Base-by-base conservation (phyloP, 2,797 vertebrate species). In the Crocodylus rhombifer region DNA sequence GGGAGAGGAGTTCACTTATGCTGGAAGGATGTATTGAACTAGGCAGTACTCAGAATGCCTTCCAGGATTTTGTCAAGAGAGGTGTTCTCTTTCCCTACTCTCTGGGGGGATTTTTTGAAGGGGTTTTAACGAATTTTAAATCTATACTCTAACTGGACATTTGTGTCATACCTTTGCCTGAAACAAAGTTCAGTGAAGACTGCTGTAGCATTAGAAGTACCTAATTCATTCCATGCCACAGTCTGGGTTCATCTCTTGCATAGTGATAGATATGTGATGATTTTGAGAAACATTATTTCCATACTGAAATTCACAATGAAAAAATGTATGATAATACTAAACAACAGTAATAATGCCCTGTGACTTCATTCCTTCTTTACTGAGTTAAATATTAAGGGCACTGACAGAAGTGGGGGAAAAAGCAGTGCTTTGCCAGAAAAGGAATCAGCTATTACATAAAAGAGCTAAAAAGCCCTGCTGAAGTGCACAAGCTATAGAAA, bases 211-310 rank as follows among this genome's bases (percentile, higher is more conserved):
- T 88, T 74, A 76, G 10, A 60, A 86, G 60, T 69, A 7, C 28
- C 81, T 80, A 61, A 51, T 11, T 80, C 36, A 73, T 14, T 8
- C 36, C 7, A 8, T 77, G 17, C 9, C 63, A 65, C 16, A 21
- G 2, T 42, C 77, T 67, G 42, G 4, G 92, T 51, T 7, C 25
- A 74, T 7, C 16, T 21, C 5, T 89, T 36, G 28, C 17, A 21
- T 28, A 79, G 51, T 36, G n/a, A 1, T 69, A 7, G 14, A 21
- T 1, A 0, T 57, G 4, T 18, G 76, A 77, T 1, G 82, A 2
- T 64, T 77, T 42, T 18, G 58, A 71, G 18, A 17, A 87, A 73
- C 0, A 2, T 4, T 0, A 2, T 25, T 78, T 75, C 78, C 12
- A 25, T 73, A 23, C 1, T 87, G 82, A 89, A 58, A 42, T 21